Base-by-base conservation (phyloP, 2,113 vertebrate genomes). In the Azemiops feae region DNA sequence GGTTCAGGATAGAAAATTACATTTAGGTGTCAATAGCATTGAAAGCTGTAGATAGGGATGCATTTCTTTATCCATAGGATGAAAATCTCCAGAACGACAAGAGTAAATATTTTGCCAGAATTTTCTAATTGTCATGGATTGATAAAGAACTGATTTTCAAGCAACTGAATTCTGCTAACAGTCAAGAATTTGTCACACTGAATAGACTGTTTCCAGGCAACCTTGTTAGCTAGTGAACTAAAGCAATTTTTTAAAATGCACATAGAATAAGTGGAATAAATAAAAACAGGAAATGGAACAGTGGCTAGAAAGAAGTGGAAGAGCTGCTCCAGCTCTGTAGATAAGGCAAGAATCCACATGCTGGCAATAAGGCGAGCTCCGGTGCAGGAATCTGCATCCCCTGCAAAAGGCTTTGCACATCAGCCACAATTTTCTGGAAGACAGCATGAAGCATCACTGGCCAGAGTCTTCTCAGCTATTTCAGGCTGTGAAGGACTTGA, bases 131-230 rank as follows among this genome's bases (percentile, higher is more conserved):
- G 54, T 88, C 64, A 47, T 74, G 58, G 58, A 12, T 54, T 55
- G 87, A 45, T 54, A 81, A 55, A 52, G 50, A 89, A 39, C 57
- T 55, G 87, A 47, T 53, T 87, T 64, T 50, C 57, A 88, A 52
- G 57, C 87, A 55, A 22, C 52, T 10, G 5, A 52, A 53, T 47
- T 58, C 58, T 81, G 52, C 60, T 45, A 22, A 39, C 60, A 89
- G 87, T 55, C 60, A 89, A 81, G 81, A 5, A 0, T 91, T 94
- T 0, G 0, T 95, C 95, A 94, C 95, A 97, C 94, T 93, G 85
- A 94, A 94, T 95, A 96, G 96, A 96, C 95, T 93, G 96, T 96
- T 96, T 96, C 96, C 95, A 97, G 95, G 96, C 97, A 97, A 97
- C 97, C 96, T 85, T 0, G 52, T 81, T 89, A 53, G 87, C 92